Base-by-base conservation (phyloP, 2,113 vertebrate genomes). In the Amazona vittata region DNA sequence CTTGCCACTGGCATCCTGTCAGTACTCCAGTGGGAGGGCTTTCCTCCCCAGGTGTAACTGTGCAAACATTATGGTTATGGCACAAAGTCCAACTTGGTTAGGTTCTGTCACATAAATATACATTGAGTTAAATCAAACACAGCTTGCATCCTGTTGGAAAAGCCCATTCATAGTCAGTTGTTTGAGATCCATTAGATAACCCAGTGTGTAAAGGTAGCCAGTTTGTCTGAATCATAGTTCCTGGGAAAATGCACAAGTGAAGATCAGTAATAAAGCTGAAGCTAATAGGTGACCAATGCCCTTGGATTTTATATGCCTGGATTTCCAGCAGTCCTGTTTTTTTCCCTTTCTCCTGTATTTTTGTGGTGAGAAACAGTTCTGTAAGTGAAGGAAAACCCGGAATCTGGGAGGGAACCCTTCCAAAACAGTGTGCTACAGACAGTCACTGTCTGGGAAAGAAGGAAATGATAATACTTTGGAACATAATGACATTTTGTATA, bases 401-500 rank as follows among this genome's bases (percentile, higher is more conserved):
- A 89, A 95, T 96, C 37, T 65, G 87, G 31, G 70, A 95, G 82
- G 78, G 94, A 98, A 65, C 70, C 46, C 43, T 94, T 82, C 89
- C 92, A 85, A 91, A 90, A 81, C 85, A 91, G 74, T 55, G 0
- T 85, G 70, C 93, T 96, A 37, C 91, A 93, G 92, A 64, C 93
- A 77, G 73, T 96, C 78, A 79, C 80, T 69, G 92, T 96, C 96
- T 95, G 93, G 93, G 97, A 96, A 97, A 89, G 95, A 90, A 82
- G 90, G 85, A 96, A 97, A 86, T 28, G 29, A 92, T 93, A 95
- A 75, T 94, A 35, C 79, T 96, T 97, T 91, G 89, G 94, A 97
- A 95, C 96, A 88, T 93, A 78, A 92, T 95, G 92, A 94, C 78
- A 91, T 97, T 97, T 94, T 94, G 64, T 96, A 82, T 97, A 93